Conservation (phyloP, 92 coral and sea anemone species). For the Parazoanthus atlanticus region DNA sequence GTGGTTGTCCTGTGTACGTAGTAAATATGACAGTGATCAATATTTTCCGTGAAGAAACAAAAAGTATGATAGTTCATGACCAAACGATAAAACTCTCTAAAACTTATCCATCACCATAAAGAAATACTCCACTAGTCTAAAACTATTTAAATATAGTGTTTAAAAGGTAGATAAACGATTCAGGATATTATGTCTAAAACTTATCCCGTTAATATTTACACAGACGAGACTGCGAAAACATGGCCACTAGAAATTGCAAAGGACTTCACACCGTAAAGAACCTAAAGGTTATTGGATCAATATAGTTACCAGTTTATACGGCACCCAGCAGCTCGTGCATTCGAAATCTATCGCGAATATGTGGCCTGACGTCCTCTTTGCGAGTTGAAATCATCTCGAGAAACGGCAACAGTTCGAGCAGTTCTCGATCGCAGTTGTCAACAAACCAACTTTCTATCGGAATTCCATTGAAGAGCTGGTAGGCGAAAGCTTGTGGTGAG, state of each 20-base stretch:
- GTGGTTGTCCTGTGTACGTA: neutral
- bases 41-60: neutral
- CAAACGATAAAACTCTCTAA: neutral
- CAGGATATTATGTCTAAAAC: constrained; percentile 11
- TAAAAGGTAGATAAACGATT: constrained; percentile 22
- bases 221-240: constrained; percentile 19
- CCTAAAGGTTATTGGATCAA: neutral
- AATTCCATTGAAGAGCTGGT: constrained; percentile 97
- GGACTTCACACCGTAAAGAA: neutral
- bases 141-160: neutral
- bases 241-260: constrained; percentile 14
- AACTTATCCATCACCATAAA: neutral
- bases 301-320: constrained; percentile 38
- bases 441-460: constrained; percentile 99
- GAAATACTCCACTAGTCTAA: neutral
- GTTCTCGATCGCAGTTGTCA: constrained; percentile 90
- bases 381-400: constrained; percentile 87
- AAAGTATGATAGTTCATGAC: neutral
- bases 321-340: constrained; percentile 89
- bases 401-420: constrained; percentile 91
- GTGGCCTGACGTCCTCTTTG: constrained; percentile 91
- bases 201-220: constrained; percentile 35
- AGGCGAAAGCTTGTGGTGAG: constrained; percentile 99
- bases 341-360: constrained; percentile 97
- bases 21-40: neutral